Conservation (phyloP, 2,888 invertebrate genomes). For the Erpobdella octoculata region DNA sequence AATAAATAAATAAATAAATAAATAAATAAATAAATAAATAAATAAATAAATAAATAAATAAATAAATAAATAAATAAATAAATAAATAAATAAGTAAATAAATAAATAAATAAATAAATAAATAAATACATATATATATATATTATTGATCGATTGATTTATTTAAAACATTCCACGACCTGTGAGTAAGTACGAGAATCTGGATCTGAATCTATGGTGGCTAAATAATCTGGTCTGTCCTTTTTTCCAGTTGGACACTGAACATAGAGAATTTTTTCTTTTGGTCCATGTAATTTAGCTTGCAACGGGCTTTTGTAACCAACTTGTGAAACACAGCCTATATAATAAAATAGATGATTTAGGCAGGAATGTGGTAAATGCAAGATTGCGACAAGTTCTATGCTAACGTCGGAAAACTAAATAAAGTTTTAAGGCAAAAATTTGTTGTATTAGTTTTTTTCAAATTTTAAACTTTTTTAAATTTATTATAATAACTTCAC, state of each 20-base stretch:
- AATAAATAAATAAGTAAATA: too few relatives aligned
- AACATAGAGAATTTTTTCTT: slow-evolving; percentile 81
- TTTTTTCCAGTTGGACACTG: slow-evolving; percentile 60
- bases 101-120: too few relatives aligned
- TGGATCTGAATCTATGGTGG: slow-evolving; percentile 85
- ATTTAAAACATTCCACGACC: too few relatives aligned
- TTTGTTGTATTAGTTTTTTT: not conserved
- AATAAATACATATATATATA: too few relatives aligned
- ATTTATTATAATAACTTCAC: too few relatives aligned
- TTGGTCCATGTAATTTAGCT: slow-evolving; percentile 70
- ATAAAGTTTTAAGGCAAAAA: not conserved
- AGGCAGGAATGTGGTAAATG: too few relatives aligned
- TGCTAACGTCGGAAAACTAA: not conserved
- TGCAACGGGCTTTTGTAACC: slow-evolving; percentile 58
- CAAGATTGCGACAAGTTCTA: not conserved
- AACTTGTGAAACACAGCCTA: slow-evolving; percentile 47
- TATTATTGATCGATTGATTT: too few relatives aligned
- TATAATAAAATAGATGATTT: too few relatives aligned
- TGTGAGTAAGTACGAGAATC: slow-evolving; percentile 73
- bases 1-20: not conserved
- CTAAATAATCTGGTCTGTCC: slow-evolving; percentile 74
- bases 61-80: too few relatives aligned
- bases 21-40: too few relatives aligned
- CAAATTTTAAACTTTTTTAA: not conserved
- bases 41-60: too few relatives aligned